Percentiles rank a stretch among this genome's conserved stretches.
Evolutionary conservation across 2,797 vertebrate genomes (phyloP).

Genomic region (Malurus leucopterus): DNA sequence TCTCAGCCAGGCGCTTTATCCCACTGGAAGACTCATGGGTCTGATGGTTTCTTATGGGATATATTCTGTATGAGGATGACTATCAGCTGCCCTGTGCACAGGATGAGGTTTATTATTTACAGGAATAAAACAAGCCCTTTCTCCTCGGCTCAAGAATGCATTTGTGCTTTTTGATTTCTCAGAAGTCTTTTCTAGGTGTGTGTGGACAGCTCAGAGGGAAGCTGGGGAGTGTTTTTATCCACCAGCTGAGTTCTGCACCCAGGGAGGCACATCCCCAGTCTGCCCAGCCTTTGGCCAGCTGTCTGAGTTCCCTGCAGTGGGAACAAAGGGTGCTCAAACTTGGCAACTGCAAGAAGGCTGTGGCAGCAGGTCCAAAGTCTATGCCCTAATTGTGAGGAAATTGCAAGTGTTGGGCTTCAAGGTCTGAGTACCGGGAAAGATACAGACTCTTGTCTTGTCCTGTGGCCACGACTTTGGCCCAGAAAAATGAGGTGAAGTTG

Average conservation of each 20-base stretch:
- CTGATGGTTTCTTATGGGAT: background rate
- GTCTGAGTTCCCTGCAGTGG: background rate
- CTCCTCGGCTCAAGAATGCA: background rate
- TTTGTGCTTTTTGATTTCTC: background rate
- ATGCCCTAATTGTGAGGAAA: background rate
- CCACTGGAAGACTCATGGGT: background rate
- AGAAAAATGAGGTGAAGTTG: background rate
- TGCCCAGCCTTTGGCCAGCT: background rate
- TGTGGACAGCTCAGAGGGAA: background rate
- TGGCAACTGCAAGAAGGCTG: background rate
- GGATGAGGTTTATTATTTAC: background rate
- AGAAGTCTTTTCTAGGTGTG: background rate
- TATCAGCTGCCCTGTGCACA: background rate
- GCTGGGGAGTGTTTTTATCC: background rate
- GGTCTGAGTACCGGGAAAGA: background rate
- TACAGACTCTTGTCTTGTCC: background rate
- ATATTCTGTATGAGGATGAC: background rate
- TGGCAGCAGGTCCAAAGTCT: background rate
- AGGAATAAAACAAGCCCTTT: background rate
- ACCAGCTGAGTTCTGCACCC: background rate
- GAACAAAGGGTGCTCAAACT: background rate
- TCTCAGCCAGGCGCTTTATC: background rate
- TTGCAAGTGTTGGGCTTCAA: background rate
- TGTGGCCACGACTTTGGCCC: background rate
- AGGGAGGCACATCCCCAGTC: background rate